phyloP scores from a whole-genome alignment of 2,113 vertebrate genomes.

The Spilogale gracilis region DNA sequence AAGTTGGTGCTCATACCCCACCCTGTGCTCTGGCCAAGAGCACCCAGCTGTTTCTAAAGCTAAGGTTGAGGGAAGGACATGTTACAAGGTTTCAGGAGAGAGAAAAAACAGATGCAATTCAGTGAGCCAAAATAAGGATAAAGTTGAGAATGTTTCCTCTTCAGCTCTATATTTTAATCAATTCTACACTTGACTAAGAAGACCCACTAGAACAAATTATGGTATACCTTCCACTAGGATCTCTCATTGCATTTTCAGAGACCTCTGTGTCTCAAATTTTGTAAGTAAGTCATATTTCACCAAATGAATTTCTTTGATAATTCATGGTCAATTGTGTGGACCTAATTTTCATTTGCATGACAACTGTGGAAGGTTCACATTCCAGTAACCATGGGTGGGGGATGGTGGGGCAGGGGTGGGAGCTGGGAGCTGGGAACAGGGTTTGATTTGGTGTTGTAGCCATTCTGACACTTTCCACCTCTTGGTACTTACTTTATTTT shows the following conservation, averaged over 20 bases:
- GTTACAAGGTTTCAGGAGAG: not conserved
- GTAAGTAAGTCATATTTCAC: slow-evolving; percentile 69
- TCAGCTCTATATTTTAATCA: slow-evolving; percentile 36
- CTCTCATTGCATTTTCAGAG: slow-evolving; percentile 60
- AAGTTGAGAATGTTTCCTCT: not conserved
- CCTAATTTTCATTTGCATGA: slow-evolving; percentile 75
- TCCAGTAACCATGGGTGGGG: slow-evolving; percentile 53
- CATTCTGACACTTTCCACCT: slow-evolving; percentile 74
- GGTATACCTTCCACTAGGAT: not conserved
- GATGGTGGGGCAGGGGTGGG: not conserved
- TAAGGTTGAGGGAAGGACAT: not conserved
- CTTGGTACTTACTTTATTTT: slow-evolving; percentile 76
- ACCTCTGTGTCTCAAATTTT: slow-evolving; percentile 56
- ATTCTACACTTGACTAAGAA: slow-evolving; percentile 11
- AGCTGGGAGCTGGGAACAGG: slow-evolving; percentile 54
- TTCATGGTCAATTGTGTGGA: slow-evolving; percentile 51
- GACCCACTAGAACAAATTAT: slow-evolving; percentile 31
- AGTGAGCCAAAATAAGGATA: not conserved
- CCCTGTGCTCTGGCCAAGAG: not conserved
- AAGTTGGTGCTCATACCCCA: not conserved
- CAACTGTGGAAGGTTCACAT: slow-evolving; percentile 58
- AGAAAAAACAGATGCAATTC: not conserved
- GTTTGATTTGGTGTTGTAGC: slow-evolving; percentile 64
- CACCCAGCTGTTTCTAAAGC: not conserved
- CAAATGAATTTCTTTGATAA: slow-evolving; percentile 70